phyloP scores from a whole-genome alignment of 1,140 invertebrate species.

The Helicoverpa armigera region DNA sequence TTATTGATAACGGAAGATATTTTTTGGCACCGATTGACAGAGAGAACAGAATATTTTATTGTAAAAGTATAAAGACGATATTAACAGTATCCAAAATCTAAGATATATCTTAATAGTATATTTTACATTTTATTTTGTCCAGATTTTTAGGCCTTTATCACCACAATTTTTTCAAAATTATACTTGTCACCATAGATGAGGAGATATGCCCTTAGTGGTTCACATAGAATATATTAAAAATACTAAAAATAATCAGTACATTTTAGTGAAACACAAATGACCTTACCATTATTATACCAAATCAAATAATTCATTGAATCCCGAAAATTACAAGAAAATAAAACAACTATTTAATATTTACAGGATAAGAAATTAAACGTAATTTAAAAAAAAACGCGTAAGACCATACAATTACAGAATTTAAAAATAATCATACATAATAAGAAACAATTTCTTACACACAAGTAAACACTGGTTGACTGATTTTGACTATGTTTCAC shows the following conservation, averaged over 20 bases:
- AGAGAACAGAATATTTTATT: slow-evolving; percentile 26
- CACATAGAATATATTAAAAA: slow-evolving; percentile 81
- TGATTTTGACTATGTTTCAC: slow-evolving; percentile 79
- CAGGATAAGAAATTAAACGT: slow-evolving; percentile 64
- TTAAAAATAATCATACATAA: slow-evolving; percentile 56
- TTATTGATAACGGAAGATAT: slow-evolving; percentile 26
- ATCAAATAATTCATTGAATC: slow-evolving; percentile 66
- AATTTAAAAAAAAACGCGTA: slow-evolving; percentile 59
- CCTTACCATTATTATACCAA: slow-evolving; percentile 63
- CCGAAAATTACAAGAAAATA: slow-evolving; percentile 63
- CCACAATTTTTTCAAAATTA: slow-evolving; percentile 46
- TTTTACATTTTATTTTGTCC: slow-evolving; percentile 41
- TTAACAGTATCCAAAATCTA: slow-evolving; percentile 48
- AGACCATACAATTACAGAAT: slow-evolving; percentile 52
- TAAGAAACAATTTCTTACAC: slow-evolving; percentile 61
- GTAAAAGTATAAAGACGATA: slow-evolving; percentile 54
- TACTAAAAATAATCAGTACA: slow-evolving; percentile 85
- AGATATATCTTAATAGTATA: slow-evolving; percentile 44
- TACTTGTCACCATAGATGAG: slow-evolving; percentile 75
- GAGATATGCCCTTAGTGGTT: slow-evolving; percentile 73
- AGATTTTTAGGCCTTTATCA: slow-evolving; percentile 61
- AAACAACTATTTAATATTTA: slow-evolving; percentile 71
- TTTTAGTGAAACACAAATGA: slow-evolving; percentile 80
- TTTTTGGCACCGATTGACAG: slow-evolving; percentile 56
- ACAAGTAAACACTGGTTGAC: slow-evolving; percentile 71